Evolutionary conservation across 2,888 invertebrate genomes (phyloP), one percentile per base, ranked within the genome.

Genomic region (Synanthedon myopaeformis): DNA sequence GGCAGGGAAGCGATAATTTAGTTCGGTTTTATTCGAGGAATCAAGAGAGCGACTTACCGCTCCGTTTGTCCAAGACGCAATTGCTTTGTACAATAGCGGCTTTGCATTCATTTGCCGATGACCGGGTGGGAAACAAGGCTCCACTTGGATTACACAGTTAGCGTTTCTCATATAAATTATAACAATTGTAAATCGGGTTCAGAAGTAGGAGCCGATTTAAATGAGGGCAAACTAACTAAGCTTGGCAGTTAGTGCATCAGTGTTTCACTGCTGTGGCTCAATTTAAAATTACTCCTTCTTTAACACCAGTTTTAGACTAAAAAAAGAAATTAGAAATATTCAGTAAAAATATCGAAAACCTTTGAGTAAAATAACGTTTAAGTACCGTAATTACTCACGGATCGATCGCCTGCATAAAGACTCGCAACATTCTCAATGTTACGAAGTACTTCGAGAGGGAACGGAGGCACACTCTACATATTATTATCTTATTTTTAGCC

Each of bases 401-500:
- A 49, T 17, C 19, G 49, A 49, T 64, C 60, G 58, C 60, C 61
- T 55, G 56, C 62, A 66, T 69, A 70, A 68, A 65, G 69, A 66
- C 63, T 61, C 61, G 65, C 65, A 62, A 72, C 73, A 71, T 72
- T 72, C 69, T 68, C 64, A 74, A 74, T 70, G 72, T 71, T 72
- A 23, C 23, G 23, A 23, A 23, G 23, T 23, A 72, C 70, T 66
- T 71, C 67, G 62, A 58, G 62, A 64, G 66, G 59, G 61, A 63
- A 56, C 54, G 59, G 63, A 67, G 62, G 65, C 61, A 61, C 62
- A 59, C 60, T 62, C 60, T 55, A 61, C 64, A 65, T 66, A 56
- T 49, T 19, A 17, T 61, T 69, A 66, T 69, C 76, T 78, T 78
- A 74, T 76, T 77, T 76, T 75, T 70, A 70, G 41, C 35, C 48